A percentile compares a stretch with the other conserved stretches of the same genome.
Evolutionary conservation across 2,888 invertebrate genomes (phyloP).

Genomic region (Sepiola atlantica): DNA sequence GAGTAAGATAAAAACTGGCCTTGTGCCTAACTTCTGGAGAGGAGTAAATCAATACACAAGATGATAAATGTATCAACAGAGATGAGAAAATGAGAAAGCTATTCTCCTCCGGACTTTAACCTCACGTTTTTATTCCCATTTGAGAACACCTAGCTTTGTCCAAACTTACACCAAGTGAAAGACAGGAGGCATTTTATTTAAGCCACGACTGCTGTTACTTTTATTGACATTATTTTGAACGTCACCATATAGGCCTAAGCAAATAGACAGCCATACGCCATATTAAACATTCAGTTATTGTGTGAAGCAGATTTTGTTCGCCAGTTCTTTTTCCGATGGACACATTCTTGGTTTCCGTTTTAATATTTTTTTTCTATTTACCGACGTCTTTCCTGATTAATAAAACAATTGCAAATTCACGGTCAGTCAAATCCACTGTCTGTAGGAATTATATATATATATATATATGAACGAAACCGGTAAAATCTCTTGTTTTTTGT

Average conservation of each 20-base stretch:
- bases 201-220: neutral
- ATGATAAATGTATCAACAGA: neutral
- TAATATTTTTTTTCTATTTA: neutral
- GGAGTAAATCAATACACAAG: too few relatives aligned
- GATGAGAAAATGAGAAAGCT: neutral
- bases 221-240: constrained; percentile 8
- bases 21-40: too few relatives aligned
- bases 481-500: too few relatives aligned
- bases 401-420: too few relatives aligned
- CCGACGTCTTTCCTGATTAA: neutral
- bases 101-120: too few relatives aligned
- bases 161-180: constrained; percentile 16
- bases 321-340: neutral
- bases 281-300: neutral
- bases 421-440: too few relatives aligned
- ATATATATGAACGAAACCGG: too few relatives aligned
- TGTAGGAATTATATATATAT: too few relatives aligned
- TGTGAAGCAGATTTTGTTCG: too few relatives aligned
- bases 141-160: neutral
- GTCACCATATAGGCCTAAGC: neutral
- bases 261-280: neutral
- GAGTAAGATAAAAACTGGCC: too few relatives aligned
- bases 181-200: neutral
- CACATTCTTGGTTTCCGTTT: neutral
- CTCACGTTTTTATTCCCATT: neutral